Conservation (phyloP, 2,113 vertebrate species). For the Rhizomys pruinosus region DNA sequence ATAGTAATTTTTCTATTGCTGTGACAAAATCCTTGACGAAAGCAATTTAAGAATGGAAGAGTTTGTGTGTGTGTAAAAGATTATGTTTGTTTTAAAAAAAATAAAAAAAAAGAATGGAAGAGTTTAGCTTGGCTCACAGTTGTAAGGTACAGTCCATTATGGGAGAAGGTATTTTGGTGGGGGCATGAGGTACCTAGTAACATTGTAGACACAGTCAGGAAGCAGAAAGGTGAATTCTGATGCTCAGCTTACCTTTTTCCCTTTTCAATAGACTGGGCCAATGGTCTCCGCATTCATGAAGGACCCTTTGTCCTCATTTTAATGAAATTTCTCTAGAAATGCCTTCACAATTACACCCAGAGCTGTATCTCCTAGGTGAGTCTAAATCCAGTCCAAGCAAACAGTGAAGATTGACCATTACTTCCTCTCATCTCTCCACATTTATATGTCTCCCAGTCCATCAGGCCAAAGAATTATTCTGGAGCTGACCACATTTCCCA, state of each 20-base stretch:
- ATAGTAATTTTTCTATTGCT: background rate
- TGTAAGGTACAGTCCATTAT: background rate
- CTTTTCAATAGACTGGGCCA: background rate
- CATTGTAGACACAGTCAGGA: background rate
- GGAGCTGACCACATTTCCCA: constrained; percentile 72
- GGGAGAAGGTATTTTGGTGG: background rate
- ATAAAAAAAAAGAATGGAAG: too few species aligned
- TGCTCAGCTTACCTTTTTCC: background rate
- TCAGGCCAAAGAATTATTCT: constrained; percentile 75
- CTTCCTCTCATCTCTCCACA: constrained; percentile 73
- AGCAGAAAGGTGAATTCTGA: background rate
- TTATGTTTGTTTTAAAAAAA: too few species aligned
- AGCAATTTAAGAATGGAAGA: background rate
- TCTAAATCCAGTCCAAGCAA: background rate
- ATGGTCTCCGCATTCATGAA: background rate
- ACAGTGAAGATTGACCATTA: background rate
- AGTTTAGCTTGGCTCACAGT: background rate
- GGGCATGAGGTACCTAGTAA: too few species aligned
- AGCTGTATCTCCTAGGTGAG: background rate
- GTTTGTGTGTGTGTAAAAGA: too few species aligned
- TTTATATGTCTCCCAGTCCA: constrained; percentile 71
- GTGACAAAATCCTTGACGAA: background rate
- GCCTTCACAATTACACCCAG: background rate
- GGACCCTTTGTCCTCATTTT: background rate
- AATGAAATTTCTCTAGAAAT: background rate